Evolutionary conservation across 2,888 invertebrate genomes (phyloP).

Genomic region (Xanthorhoe designata): DNA sequence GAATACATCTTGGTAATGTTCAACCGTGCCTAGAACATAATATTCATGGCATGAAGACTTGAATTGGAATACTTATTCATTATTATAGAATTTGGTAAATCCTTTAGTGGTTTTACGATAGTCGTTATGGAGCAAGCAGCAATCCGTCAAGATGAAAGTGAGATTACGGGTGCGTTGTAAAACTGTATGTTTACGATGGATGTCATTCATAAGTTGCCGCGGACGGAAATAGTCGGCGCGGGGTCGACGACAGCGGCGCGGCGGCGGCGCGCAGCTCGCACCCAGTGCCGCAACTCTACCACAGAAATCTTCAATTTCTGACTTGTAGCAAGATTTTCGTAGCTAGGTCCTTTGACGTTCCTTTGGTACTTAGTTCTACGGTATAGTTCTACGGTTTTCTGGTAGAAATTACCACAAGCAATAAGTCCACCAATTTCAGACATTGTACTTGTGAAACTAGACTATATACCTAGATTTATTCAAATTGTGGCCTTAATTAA

Average conservation of each 20-base stretch:
- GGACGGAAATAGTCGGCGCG: conserved; percentile 20
- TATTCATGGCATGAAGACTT: not conserved
- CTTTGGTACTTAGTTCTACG: no score
- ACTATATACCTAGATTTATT: no score
- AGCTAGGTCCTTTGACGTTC: no score
- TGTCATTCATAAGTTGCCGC: conserved; percentile 44
- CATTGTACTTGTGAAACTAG: no score
- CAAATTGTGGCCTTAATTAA: no score
- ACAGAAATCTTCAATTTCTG: not conserved
- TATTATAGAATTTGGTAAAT: conserved; percentile 1
- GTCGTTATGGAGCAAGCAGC: conserved; percentile 14
- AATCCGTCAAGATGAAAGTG: conserved; percentile 42
- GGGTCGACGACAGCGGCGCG: conserved; percentile 22
- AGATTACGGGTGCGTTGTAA: conserved; percentile 41
- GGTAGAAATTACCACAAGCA: no score
- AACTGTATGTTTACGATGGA: conserved; percentile 42
- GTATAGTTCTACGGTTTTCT: no score
- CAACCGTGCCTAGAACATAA: not conserved
- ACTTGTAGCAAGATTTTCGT: not conserved
- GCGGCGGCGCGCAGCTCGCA: not conserved
- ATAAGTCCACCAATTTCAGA: no score
- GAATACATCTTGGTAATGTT: not conserved
- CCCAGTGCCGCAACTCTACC: not conserved
- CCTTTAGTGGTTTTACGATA: conserved; percentile 13
- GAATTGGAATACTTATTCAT: not conserved